Base-by-base conservation (phyloP, 2,888 invertebrate species). In the Ophioninae sp. region DNA sequence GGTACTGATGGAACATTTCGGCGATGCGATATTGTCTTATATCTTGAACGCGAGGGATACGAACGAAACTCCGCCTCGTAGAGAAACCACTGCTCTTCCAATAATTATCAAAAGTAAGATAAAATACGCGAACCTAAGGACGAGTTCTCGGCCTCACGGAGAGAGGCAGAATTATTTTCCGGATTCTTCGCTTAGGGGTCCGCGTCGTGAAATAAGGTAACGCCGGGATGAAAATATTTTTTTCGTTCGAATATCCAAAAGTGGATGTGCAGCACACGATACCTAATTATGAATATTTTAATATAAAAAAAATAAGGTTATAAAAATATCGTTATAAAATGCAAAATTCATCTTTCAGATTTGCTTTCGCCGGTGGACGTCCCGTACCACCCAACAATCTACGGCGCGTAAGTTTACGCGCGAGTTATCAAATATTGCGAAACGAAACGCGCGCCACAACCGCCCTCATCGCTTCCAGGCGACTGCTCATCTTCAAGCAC, bases 301-400 rank as follows among this genome's bases (percentile, higher is more conserved):
- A 30, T 30, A 30, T 30, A 30, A 30, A 30, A 30, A 30, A 2
- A 30, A 30, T 1, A 30, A 30, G 30, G 30, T 30, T 2, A 9
- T 51, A 51, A 2, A 13, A 0, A 13, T 17, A 17, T 37, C 13
- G 5, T n/a, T n/a, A n/a, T n/a, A n/a, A n/a, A n/a, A 22, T 44
- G 64, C 17, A 63, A 64, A 61, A 10, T 75, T 59, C n/a, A 22
- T 71, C 67, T 10, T 74, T 58, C 67, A 93, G 93, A 85, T 93
- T 93, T 79, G 91, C 92, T 8, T 93, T 93, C 74, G 91, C 91
- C 72, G 93, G 93, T 63, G 91, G 92, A 68, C 89, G 91, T 69
- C 92, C 93, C 3, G 92, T 93, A 22, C 91, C 93, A 59, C 89
- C 91, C 6, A 91, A 87, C 77, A 92, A 90, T 87, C 85, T 93